Evolutionary conservation across 2,888 invertebrate genomes (phyloP).

Genomic region (Caenorhabditis imperialis): DNA sequence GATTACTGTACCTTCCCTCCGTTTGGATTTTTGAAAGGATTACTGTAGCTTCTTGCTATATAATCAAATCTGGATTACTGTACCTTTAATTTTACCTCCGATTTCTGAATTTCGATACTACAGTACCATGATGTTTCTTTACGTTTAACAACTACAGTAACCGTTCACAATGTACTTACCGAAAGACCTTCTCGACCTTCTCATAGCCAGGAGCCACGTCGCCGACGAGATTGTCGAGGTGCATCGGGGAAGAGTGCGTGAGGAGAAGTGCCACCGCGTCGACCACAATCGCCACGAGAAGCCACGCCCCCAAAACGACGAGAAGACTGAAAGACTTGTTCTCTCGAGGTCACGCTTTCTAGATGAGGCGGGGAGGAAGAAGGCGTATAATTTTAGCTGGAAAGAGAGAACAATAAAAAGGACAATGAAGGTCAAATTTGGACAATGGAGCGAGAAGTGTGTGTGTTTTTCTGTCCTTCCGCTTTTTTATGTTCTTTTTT

Average conservation of each 20-base stretch:
- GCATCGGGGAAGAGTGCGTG: constrained; percentile 21
- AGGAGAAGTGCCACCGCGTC: constrained; percentile 30
- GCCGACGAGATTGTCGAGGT: constrained; percentile 67
- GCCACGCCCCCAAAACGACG: constrained; percentile 51
- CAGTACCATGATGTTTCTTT: no score
- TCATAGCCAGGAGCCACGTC: constrained; percentile 80
- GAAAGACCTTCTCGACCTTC: constrained; percentile 75
- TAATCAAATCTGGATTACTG: no score
- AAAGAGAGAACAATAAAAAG: background rate
- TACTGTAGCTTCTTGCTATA: no score
- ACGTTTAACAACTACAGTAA: no score
- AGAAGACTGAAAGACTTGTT: constrained; percentile 48
- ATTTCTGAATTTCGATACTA: no score
- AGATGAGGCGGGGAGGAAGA: background rate
- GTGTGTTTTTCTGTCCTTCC: background rate
- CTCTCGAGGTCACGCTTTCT: constrained; percentile 37
- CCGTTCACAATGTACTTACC: constrained; percentile 56
- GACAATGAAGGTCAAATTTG: no score
- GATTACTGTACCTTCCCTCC: no score
- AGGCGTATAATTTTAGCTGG: constrained; percentile 3
- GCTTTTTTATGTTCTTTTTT: no score
- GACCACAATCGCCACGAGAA: constrained; percentile 27
- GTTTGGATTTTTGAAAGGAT: no score
- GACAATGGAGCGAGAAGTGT: no score
- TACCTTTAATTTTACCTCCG: no score